phyloP scores from a whole-genome alignment of 2,113 vertebrate species.

The Alligator sinensis region DNA sequence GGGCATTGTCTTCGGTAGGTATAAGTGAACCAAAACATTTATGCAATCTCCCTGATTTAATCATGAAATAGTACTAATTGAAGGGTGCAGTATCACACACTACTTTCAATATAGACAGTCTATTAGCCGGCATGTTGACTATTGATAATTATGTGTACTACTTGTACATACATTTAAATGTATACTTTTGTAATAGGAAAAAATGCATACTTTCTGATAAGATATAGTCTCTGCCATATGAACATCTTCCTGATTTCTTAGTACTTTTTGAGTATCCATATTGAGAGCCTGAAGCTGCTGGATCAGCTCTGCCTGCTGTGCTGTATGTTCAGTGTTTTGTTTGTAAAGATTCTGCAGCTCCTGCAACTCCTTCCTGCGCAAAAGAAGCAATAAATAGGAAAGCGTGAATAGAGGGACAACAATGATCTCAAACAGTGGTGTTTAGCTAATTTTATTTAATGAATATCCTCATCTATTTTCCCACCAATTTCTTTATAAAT shows the following conservation, averaged over 20 bases:
- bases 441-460: conserved; percentile 46
- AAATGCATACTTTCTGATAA: conserved; percentile 86
- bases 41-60: background rate
- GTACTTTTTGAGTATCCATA: conserved; percentile 86
- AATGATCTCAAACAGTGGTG: conserved; percentile 17
- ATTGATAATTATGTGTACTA: background rate
- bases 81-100: background rate
- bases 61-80: background rate
- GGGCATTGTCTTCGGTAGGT: background rate
- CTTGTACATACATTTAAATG: background rate
- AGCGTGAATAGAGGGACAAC: conserved; percentile 23
- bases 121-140: background rate
- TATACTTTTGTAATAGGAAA: background rate
- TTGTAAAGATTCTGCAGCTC: conserved; percentile 87
- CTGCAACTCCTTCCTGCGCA: conserved; percentile 84
- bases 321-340: conserved; percentile 84
- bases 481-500: conserved; percentile 51
- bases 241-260: conserved; percentile 89
- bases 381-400: conserved; percentile 68
- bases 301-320: conserved; percentile 89
- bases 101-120: background rate
- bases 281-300: conserved; percentile 90
- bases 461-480: conserved; percentile 48
- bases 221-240: conserved; percentile 86
- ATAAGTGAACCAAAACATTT: background rate